A percentile compares a stretch with the other conserved stretches of the same genome.
These are phyloP conservation scores for Porites lutea DNA, from an alignment of 64 coral and sea anemone genomes.

Conservation along the genomic window DNA sequence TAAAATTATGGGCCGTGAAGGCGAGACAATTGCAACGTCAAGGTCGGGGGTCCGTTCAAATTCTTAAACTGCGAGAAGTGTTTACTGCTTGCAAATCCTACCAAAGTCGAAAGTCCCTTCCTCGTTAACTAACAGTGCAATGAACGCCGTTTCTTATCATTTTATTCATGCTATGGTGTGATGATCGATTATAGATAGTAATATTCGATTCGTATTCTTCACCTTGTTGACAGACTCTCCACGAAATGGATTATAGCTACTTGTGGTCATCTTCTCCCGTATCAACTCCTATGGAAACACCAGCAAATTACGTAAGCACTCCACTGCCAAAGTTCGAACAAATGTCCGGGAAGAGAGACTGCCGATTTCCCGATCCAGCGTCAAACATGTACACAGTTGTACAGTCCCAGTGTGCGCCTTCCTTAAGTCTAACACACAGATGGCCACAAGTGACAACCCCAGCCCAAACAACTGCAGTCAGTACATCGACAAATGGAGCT, in stretches of 20 bases:
- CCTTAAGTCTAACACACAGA: not conserved
- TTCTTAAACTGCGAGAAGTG: not conserved
- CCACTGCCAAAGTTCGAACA: slow-evolving; percentile 22
- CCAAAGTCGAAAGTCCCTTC: too few relatives aligned
- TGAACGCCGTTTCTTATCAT: too few relatives aligned
- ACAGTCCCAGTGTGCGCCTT: not conserved
- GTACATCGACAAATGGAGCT: not conserved
- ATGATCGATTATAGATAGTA: not conserved
- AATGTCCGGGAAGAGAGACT: slow-evolving; percentile 2
- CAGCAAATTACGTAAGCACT: not conserved
- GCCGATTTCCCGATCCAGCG: slow-evolving; percentile 30
- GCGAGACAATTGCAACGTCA: not conserved
- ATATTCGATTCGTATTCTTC: not conserved
- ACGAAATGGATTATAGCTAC: slow-evolving; percentile 44
- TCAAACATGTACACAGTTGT: not conserved
- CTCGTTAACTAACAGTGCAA: not conserved
- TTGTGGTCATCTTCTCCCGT: slow-evolving; percentile 14
- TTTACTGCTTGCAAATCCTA: not conserved
- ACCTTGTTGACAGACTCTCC: not conserved
- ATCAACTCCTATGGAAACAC: not conserved
- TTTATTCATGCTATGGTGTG: too few relatives aligned
- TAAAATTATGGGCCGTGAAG: not conserved
- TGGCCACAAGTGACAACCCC: slow-evolving; percentile 38
- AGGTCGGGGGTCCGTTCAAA: not conserved
- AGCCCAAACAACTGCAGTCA: not conserved